phyloP scores from a whole-genome alignment of 53 echinoderm and acorn worm genomes.

The Zoroaster sp. region DNA sequence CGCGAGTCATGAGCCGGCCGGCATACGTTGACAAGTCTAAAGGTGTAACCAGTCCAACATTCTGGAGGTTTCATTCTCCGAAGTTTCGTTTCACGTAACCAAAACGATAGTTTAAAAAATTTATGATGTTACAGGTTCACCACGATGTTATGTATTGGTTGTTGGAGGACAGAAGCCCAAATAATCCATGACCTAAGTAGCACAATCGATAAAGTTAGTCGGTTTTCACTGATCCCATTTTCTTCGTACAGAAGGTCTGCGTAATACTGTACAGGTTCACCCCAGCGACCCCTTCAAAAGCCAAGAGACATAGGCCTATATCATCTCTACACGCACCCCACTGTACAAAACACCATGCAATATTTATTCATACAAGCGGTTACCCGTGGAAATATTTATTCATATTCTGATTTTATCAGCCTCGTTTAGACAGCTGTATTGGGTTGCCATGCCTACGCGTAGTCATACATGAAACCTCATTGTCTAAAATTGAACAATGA shows the following conservation, averaged over 20 bases:
- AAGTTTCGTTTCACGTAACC: background rate
- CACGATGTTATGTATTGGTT: background rate
- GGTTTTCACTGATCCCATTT: background rate
- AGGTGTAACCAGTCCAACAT: background rate
- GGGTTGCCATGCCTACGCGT: constrained; percentile 35
- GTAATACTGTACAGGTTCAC: background rate
- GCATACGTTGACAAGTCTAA: too few species aligned
- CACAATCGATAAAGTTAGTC: constrained; percentile 5
- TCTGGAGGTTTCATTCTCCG: background rate
- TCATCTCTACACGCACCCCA: background rate
- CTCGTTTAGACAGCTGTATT: constrained; percentile 5
- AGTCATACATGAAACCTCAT: background rate
- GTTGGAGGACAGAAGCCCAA: background rate
- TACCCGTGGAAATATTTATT: background rate
- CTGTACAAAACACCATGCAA: too few species aligned
- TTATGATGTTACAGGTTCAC: background rate
- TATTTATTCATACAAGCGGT: background rate
- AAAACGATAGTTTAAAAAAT: background rate
- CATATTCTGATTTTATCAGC: background rate
- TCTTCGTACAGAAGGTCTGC: background rate
- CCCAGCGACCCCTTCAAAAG: background rate
- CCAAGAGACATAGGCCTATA: background rate
- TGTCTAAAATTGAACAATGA: background rate
- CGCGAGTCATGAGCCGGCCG: too few species aligned
- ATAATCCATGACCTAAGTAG: background rate